Evolutionary conservation across 53 echinoderm and acorn worm genomes (phyloP), one percentile per base, ranked within the genome.

Genomic region (Hippasteria phrygiana): DNA sequence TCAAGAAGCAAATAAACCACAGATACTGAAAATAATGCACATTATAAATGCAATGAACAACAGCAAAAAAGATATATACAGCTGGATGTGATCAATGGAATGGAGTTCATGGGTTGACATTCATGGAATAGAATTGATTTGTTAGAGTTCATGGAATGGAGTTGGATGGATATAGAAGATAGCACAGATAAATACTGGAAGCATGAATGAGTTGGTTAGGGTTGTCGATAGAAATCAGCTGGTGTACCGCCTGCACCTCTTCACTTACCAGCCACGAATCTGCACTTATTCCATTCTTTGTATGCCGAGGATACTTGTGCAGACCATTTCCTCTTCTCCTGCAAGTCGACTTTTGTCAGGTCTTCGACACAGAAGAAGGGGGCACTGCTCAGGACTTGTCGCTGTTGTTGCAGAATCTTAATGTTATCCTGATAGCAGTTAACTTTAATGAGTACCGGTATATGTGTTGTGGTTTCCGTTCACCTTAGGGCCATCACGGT

Each of bases 391-490:
- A 54, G 55, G 54, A 77, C 55, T 20, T 77, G 53, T 32, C 77
- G 33, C n/a, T 77, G 55, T 35, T 54, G 35, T n/a, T 54, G 77
- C 34, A 77, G 77, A 36, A 77, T 54, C 17, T 51, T 53, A 16
- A 77, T 34, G 14, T 55, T 77, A n/a, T 77, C 77, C 20, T 54
- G 77, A 37, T 77, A 77, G 38, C 77, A 35, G 55, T 77, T 77
- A 2, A 77, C 1, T 55, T 77, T 77, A 6, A 77, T 33, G 2
- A 77, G 53, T n/a, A n/a, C n/a, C n/a, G n/a, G n/a, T n/a, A n/a
- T n/a, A n/a, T n/a, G n/a, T n/a, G n/a, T n/a, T n/a, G n/a, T n/a
- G n/a, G n/a, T n/a, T n/a, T n/a, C 47, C 48, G 1, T 46, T 31
- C 28, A 43, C 0, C 47, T 74, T 74, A 4, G 45, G 74, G 5